Conservation (phyloP, 2,797 vertebrate genomes). For the Tapera naevia region DNA sequence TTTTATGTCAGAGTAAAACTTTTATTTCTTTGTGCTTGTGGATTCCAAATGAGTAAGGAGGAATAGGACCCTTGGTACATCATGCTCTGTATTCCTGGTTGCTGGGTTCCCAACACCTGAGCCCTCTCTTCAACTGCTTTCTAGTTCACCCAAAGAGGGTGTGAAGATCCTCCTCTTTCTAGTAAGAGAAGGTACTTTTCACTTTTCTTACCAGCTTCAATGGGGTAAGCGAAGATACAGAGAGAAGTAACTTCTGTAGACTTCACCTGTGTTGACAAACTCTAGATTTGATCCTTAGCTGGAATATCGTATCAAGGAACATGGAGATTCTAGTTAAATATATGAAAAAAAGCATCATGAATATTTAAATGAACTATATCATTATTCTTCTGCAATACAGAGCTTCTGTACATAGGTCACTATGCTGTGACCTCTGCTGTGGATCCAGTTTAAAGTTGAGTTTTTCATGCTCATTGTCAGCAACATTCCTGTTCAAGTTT, state of each 20-base stretch:
- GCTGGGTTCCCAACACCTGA: neutral
- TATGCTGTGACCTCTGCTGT: neutral
- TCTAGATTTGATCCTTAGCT: neutral
- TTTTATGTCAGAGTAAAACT: neutral
- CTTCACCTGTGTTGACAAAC: neutral
- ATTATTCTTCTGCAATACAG: neutral
- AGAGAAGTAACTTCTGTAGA: neutral
- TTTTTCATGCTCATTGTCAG: neutral
- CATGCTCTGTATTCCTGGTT: neutral
- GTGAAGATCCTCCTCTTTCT: neutral
- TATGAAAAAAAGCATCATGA: neutral
- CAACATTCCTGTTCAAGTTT: neutral
- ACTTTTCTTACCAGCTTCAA: neutral
- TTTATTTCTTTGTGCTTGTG: neutral
- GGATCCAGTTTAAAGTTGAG: neutral
- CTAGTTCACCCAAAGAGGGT: neutral
- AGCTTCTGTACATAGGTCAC: neutral
- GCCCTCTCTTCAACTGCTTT: neutral
- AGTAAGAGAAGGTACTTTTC: neutral
- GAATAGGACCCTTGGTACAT: neutral
- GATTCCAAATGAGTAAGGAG: accelerated
- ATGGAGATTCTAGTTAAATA: neutral
- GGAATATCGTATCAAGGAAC: accelerated
- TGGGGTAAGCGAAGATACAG: neutral
- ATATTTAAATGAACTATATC: neutral